Base-by-base conservation (phyloP, 2,888 invertebrate genomes). In the Brachypterus glaber region DNA sequence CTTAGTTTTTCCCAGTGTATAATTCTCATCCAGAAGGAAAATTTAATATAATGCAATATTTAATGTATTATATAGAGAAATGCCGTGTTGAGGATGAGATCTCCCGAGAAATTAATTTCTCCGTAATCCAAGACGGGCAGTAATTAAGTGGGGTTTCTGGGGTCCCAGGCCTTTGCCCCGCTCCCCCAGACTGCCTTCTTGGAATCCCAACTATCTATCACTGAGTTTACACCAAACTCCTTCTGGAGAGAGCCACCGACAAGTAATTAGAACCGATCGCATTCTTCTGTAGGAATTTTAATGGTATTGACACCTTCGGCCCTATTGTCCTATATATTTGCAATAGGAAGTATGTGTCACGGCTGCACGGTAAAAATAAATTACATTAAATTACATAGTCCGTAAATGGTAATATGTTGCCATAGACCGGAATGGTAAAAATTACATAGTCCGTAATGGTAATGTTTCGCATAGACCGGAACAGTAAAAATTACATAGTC, bases 41-140 rank as follows among this genome's bases (percentile, higher is more conserved):
- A 61, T 63, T 61, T 62, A 62, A 62, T 62, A 63, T 61, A 60
- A 63, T 61, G 62, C 62, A 59, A 63, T 64, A 63, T 64, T 63
- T 61, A 64, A 63, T 63, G 61, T 60, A 63, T 59, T 59, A 62
- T 62, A 62, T 62, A 60, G 60, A 61, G 58, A 59, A 59, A 59
- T 60, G 51, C 49, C 47, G 40, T 47, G 41, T 45, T 49, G 5
- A 11, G 27, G 7, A 11, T 11, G 21, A 9, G 21, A 21, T 52
- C 55, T 57, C 54, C 48, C 45, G 59, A 59, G 63, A 64, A 64
- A 65, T 65, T 65, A 65, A 65, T 65, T 65, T 64, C 62, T 58
- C 59, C 57, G 62, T 62, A 63, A 63, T 62, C 63, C 63, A 60
- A 62, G 61, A 62, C 62, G 63, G 63, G 62, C 62, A 63, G 63